Evolutionary conservation across 2,888 invertebrate species (phyloP).

Genomic region (Eupelmus urozonus): DNA sequence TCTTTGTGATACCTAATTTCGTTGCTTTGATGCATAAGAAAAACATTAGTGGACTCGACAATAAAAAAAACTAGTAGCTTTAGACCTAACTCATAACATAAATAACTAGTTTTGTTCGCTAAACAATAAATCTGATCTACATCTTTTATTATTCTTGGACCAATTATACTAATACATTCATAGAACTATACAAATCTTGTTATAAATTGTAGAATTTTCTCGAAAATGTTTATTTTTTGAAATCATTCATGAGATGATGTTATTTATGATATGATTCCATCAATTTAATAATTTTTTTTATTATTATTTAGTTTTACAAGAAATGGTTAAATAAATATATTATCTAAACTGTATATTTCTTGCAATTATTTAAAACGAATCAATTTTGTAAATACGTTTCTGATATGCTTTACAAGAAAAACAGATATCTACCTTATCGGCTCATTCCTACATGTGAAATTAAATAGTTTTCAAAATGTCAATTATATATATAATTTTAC

Average conservation of each 20-base stretch:
- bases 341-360: conserved; percentile 3
- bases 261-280: conserved; percentile 41
- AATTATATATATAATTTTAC: too few relatives aligned
- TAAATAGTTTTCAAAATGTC: too few relatives aligned
- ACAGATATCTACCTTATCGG: not conserved
- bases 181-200: not conserved
- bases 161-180: not conserved
- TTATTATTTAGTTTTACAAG: conserved; percentile 42
- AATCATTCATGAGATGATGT: conserved; percentile 10
- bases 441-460: too few relatives aligned
- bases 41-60: conserved; percentile 25
- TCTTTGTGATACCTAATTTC: conserved; percentile 38
- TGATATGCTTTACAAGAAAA: too few relatives aligned
- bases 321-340: conserved; percentile 48
- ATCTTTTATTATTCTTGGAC: not conserved
- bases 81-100: too few relatives aligned
- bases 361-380: conserved; percentile 10
- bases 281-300: conserved; percentile 49
- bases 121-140: too few relatives aligned
- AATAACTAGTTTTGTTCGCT: too few relatives aligned
- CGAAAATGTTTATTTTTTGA: conserved; percentile 13
- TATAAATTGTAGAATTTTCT: not conserved
- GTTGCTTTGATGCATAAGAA: conserved; percentile 33
- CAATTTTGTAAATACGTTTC: too few relatives aligned
- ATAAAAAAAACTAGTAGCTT: too few relatives aligned